Evolutionary conservation across 2,888 invertebrate genomes (phyloP), one percentile per base, ranked within the genome.

Genomic region (Penaeus monodon): DNA sequence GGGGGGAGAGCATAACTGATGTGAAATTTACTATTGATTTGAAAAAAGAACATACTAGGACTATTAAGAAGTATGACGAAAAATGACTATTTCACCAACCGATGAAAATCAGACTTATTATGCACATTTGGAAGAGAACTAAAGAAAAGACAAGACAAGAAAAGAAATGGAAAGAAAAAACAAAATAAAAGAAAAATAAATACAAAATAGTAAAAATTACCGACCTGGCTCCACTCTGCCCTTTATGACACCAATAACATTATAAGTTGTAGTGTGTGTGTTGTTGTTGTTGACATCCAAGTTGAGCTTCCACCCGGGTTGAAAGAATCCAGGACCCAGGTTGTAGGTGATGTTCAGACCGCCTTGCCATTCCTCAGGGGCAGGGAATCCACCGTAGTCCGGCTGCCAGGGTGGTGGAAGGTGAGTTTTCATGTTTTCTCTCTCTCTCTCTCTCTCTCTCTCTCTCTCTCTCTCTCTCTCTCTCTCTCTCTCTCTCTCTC

Each of bases 341-440:
- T 91, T 91, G 91, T 93, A 93, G 4, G 92, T 92, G 24, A 93
- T 89, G 89, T 93, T 92, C 73, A 93, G 91, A 10, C 91, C 91
- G 2, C 93, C 93, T 88, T 91, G 91, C 93, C 93, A 93, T 8
- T 91, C 91, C 2, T 86, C 78, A 0, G 93, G 92, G 1, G 92
- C 92, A 7, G 90, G 90, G 2, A 89, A 82, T 1, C 93, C 92
- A n/a, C 90, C 91, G 90, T n/a, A 90, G 78, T n/a, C 3, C 73
- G 79, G 64, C 86, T 89, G 80, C 49, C 49, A 49, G 49, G 49
- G 49, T 10, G 49, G 49, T 0, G 33, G 33, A 38, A 38, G 33
- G 33, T 2, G 33, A 38, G 33, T 6, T 38, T 38, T 38, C 33
- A 6, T 6, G 3, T 6, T 38, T 3, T 38, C 33, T 38, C 33